Percentiles rank a stretch among this genome's conserved stretches.
These are phyloP conservation scores for Sinodicranocentrus sp. DNA, from an alignment of 2,888 invertebrate species.

Conservation along the genomic window DNA sequence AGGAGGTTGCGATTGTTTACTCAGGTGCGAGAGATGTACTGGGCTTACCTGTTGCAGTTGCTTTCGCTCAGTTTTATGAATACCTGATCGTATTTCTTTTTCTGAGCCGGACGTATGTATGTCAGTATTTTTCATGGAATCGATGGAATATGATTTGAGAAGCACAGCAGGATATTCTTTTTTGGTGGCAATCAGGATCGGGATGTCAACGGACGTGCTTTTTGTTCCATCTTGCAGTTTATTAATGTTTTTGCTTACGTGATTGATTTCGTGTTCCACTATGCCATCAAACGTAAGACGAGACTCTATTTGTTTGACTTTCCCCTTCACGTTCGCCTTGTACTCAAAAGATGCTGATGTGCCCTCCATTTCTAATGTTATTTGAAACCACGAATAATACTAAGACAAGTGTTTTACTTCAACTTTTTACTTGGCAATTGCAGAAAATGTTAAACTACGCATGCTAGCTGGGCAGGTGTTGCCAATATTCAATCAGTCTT, in stretches of 20 bases:
- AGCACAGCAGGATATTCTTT: no score
- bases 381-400: background rate
- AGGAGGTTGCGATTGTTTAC: conserved; percentile 34
- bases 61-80: no score
- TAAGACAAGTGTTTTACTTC: background rate
- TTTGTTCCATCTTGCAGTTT: background rate
- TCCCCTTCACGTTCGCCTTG: conserved; percentile 43
- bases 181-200: no score
- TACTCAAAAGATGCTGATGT: conserved; percentile 10
- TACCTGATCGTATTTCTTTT: no score
- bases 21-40: conserved; percentile 18
- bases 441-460: no score
- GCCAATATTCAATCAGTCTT: no score
- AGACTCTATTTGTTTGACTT: conserved; percentile 50
- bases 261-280: background rate
- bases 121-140: no score
- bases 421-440: background rate
- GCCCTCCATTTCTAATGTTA: background rate
- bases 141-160: no score
- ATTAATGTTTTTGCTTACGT: background rate
- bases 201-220: background rate
- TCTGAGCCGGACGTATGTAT: no score
- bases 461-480: no score
- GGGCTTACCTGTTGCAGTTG: background rate
- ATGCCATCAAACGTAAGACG: background rate